Percentiles rank a stretch among this genome's conserved stretches.
Conservation (phyloP, 2,888 invertebrate species). For the Alviniconcha strummeri region DNA sequence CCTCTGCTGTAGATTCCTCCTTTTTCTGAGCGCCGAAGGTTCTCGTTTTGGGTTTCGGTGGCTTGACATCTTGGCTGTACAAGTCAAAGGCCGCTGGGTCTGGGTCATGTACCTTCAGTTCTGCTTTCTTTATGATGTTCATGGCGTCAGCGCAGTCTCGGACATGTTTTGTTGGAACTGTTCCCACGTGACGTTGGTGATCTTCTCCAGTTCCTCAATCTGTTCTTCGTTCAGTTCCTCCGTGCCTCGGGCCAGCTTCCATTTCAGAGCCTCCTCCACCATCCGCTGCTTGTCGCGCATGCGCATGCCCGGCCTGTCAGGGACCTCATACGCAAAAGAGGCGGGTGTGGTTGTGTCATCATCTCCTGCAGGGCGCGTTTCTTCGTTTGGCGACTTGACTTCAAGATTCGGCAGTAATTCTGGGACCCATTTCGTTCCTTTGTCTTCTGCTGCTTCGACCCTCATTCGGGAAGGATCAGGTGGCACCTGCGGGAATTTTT, state of each 20-base stretch:
- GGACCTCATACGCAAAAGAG: background rate
- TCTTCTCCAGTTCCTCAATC: background rate
- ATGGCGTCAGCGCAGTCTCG: background rate
- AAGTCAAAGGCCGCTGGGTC: background rate
- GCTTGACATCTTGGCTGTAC: too few species aligned
- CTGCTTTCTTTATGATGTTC: background rate
- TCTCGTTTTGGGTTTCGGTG: background rate
- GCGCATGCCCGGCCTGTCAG: background rate
- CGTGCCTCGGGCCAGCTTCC: background rate
- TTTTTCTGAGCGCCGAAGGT: background rate
- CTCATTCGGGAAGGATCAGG: too few species aligned
- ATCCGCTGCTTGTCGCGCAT: background rate
- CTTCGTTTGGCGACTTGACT: background rate
- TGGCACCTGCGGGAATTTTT: too few species aligned
- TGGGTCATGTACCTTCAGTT: background rate
- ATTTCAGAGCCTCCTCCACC: background rate
- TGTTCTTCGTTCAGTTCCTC: background rate
- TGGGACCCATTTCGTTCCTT: background rate
- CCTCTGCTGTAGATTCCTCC: background rate
- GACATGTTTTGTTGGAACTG: background rate
- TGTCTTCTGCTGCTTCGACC: background rate
- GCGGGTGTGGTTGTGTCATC: background rate
- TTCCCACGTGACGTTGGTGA: background rate
- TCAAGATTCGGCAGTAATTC: background rate
- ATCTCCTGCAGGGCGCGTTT: too few species aligned